Conservation (phyloP, 2,113 vertebrate species). For the Sapayoa aenigma region DNA sequence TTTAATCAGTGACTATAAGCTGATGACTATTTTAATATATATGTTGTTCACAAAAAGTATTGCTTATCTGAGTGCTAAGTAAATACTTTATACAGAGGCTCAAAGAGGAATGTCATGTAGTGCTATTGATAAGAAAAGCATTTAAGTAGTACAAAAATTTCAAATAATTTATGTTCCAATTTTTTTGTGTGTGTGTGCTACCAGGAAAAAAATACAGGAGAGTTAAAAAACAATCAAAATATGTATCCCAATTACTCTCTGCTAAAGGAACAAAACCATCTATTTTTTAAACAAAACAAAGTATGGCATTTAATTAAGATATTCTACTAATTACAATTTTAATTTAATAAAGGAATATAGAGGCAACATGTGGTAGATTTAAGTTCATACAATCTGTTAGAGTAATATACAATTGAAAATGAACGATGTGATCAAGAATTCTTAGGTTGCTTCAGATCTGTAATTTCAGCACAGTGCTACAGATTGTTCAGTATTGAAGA, state of each 20-base stretch:
- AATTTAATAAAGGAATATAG: constrained; percentile 59
- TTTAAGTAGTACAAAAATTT: constrained; percentile 43
- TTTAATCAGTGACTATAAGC: background rate
- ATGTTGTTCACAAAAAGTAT: constrained; percentile 37
- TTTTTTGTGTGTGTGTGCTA: background rate
- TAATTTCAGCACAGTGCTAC: constrained; percentile 41
- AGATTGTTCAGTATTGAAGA: constrained; percentile 4
- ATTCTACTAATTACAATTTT: constrained; percentile 57
- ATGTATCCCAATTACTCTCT: background rate
- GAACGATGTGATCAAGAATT: constrained; percentile 44
- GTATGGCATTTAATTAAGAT: constrained; percentile 16
- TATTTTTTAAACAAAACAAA: constrained; percentile 14
- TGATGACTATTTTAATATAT: constrained; percentile 14
- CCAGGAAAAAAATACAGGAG: constrained; percentile 11
- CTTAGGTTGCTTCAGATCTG: constrained; percentile 23
- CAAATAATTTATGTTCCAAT: constrained; percentile 31
- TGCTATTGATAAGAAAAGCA: constrained; percentile 36
- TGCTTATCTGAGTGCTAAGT: constrained; percentile 21
- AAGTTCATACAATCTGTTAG: constrained; percentile 51
- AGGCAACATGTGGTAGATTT: constrained; percentile 69
- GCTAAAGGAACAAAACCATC: constrained; percentile 16
- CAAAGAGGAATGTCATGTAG: constrained; percentile 26
- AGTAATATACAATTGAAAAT: constrained; percentile 56
- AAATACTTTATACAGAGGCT: constrained; percentile 50
- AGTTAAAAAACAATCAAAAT: background rate